Conservation (phyloP, 2,113 vertebrate genomes). For the Lipophrys pholis region DNA sequence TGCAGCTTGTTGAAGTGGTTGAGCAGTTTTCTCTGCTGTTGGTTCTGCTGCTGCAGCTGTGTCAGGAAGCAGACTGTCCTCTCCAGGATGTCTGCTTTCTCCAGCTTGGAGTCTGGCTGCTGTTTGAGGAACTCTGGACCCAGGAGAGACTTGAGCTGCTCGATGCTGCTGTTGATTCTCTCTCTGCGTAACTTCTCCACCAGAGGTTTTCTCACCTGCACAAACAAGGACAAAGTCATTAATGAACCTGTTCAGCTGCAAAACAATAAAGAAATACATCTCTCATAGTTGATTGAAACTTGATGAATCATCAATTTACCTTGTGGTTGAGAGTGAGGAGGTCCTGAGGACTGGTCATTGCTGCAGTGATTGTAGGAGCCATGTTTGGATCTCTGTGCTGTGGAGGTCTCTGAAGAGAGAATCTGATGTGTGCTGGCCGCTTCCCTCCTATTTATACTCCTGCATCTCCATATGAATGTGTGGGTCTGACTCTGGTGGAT, state of each 20-base stretch:
- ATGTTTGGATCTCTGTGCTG: too few species aligned
- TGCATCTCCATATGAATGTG: constrained; percentile 78
- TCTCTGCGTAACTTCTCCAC: constrained; percentile 77
- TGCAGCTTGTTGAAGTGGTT: constrained; percentile 49
- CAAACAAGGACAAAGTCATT: constrained; percentile 33
- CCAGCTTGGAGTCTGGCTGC: constrained; percentile 81
- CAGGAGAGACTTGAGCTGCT: constrained; percentile 78
- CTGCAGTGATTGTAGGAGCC: constrained; percentile 64
- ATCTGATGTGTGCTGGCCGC: not conserved
- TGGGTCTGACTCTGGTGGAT: constrained; percentile 63
- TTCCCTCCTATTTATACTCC: constrained; percentile 73
- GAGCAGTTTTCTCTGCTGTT: constrained; percentile 12
- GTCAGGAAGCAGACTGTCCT: constrained; percentile 61
- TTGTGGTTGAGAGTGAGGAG: constrained; percentile 70
- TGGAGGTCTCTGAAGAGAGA: too few species aligned
- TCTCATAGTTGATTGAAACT: not conserved
- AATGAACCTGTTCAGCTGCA: constrained; percentile 27
- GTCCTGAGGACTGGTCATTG: constrained; percentile 60
- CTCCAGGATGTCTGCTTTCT: constrained; percentile 80
- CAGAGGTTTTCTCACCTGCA: constrained; percentile 72
- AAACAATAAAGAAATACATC: not conserved
- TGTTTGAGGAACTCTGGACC: constrained; percentile 74
- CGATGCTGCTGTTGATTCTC: constrained; percentile 80
- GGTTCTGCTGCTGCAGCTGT: constrained; percentile 47
- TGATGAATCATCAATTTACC: constrained; percentile 56